These are phyloP conservation scores for Opisthograptis luteolata DNA, from an alignment of 2,888 invertebrate genomes.

Conservation along the genomic window DNA sequence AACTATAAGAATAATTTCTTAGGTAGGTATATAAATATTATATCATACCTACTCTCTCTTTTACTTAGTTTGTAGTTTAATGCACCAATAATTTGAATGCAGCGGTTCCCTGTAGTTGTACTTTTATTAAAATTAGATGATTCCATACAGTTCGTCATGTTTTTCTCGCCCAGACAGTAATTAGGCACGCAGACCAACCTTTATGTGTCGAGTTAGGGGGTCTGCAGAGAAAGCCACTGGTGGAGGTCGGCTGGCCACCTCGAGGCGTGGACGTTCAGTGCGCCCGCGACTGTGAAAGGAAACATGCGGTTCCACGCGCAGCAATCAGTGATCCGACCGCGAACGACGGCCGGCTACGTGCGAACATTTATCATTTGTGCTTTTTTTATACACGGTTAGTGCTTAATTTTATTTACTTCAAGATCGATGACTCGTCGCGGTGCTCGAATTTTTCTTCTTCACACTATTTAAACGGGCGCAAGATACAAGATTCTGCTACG, in stretches of 20 bases:
- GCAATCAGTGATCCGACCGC: constrained; percentile 51
- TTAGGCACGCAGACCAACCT: constrained; percentile 28
- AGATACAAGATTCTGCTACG: constrained; percentile 44
- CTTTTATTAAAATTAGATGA: background rate
- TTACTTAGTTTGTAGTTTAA: too few species aligned
- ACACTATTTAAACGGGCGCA: too few species aligned
- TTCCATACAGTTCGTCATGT: background rate
- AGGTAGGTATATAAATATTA: too few species aligned
- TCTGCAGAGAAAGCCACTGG: constrained; percentile 74
- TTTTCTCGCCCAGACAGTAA: background rate
- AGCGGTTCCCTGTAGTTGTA: too few species aligned
- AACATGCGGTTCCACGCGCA: constrained; percentile 61
- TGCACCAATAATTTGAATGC: too few species aligned
- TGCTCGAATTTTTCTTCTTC: background rate
- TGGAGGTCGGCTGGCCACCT: constrained; percentile 67
- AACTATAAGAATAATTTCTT: too few species aligned
- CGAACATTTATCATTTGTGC: constrained; percentile 73
- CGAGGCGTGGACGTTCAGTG: constrained; percentile 58
- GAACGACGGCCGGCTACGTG: constrained; percentile 60
- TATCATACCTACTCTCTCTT: too few species aligned
- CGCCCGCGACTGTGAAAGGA: constrained; percentile 80
- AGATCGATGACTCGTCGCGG: background rate
- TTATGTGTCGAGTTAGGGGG: constrained; percentile 58
- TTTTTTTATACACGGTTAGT: constrained; percentile 76
- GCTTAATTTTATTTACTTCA: constrained; percentile 35